These are phyloP conservation scores for Poecilia picta DNA, from an alignment of 2,797 vertebrate genomes.

Conservation along the genomic window DNA sequence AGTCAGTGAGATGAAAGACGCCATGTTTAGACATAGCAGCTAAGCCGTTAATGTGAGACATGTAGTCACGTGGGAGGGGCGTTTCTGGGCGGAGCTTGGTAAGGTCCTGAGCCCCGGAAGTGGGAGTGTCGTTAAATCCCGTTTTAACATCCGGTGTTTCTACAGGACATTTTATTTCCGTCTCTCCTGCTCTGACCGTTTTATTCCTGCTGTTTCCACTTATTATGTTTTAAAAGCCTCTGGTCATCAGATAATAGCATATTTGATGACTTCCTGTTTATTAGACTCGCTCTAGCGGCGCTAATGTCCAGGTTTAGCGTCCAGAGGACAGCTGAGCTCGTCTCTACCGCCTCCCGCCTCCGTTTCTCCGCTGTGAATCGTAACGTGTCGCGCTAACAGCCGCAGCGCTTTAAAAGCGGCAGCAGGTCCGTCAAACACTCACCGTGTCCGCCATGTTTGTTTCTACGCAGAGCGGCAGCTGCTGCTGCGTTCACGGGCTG, in stretches of 20 bases:
- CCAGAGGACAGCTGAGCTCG: rapidly evolving
- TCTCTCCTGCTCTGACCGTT: no score
- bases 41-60: no score
- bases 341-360: not conserved
- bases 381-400: no score
- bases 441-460: constrained; percentile 53
- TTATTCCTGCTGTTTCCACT: no score
- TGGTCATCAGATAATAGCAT: not conserved
- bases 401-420: rapidly evolving
- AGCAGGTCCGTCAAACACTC: constrained; percentile 9
- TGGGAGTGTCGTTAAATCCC: no score
- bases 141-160: no score
- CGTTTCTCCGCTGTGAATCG: rapidly evolving
- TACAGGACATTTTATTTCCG: no score
- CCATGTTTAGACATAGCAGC: no score
- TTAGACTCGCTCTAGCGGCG: not conserved
- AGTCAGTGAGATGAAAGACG: no score
- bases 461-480: not conserved
- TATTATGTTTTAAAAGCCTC: not conserved
- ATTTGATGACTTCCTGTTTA: not conserved
- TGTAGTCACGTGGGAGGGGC: no score
- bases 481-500: constrained; percentile 37
- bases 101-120: no score
- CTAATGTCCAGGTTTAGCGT: not conserved
- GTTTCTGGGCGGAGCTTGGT: no score